A percentile compares a stretch with the other conserved stretches of the same genome.
Evolutionary conservation across 2,113 vertebrate species (phyloP).

Genomic region (Myotis davidii): DNA sequence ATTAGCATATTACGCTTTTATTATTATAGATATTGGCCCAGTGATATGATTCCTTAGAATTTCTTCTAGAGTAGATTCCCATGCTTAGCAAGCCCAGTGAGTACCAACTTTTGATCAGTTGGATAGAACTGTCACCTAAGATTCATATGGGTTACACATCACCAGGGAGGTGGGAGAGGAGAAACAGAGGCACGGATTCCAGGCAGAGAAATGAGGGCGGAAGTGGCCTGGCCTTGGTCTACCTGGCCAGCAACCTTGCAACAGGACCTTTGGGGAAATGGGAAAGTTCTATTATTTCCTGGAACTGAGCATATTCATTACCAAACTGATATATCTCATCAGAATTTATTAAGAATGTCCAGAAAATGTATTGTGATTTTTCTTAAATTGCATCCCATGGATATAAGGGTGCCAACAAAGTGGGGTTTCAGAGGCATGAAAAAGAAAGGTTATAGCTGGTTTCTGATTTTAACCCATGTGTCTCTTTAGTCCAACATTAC

Average conservation of each 20-base stretch:
- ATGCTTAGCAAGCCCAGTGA: not conserved
- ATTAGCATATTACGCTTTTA: too few species aligned
- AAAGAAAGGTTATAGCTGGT: not conserved
- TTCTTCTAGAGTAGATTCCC: not conserved
- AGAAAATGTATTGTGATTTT: not conserved
- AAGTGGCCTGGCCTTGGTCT: rapidly evolving
- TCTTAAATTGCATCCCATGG: not conserved
- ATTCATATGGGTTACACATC: not conserved
- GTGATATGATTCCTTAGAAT: too few species aligned
- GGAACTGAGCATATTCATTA: not conserved
- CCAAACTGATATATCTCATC: not conserved
- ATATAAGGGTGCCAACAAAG: not conserved
- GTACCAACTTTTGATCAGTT: not conserved
- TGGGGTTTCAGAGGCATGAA: not conserved
- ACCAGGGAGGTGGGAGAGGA: not conserved
- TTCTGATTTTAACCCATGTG: not conserved
- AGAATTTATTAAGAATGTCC: not conserved
- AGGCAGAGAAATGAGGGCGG: not conserved
- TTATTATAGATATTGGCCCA: too few species aligned
- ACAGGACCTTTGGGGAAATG: not conserved
- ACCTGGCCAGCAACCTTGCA: not conserved
- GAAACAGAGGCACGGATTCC: not conserved
- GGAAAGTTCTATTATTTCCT: not conserved
- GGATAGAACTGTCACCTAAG: not conserved
- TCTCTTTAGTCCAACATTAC: not conserved